Base-by-base conservation (phyloP, 2,888 invertebrate species). In the Hypena proboscidalis region DNA sequence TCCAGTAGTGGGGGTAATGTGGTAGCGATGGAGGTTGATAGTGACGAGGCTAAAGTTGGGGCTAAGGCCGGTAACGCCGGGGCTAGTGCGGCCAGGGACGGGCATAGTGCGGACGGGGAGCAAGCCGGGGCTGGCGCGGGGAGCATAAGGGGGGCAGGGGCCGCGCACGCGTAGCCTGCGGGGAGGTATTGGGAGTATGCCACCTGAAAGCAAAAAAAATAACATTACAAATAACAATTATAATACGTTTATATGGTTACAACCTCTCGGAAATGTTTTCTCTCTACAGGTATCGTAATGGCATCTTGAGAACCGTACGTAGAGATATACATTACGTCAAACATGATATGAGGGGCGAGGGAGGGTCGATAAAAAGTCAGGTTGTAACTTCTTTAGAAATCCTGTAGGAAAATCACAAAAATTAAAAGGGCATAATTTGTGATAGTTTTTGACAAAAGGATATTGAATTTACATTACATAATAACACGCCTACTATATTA, bases 1-100 rank as follows among this genome's bases (percentile, higher is more conserved):
- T 77, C 85, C 3, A 74, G 43, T 2, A 74, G 43, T 2, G 71
- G 66, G 0, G 77, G 77, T 0, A 77, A 17, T 0, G 74, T 59
- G 1, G 67, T 57, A 0, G 71, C 39, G 3, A 77, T 67, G 0
- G 69, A 65, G 0, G 72, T 66, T 0, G 76, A 60, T 6, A 76
- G 49, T 1, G 66, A 59, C 14, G 50, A 49, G 1, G 74, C 72
- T 1, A 74, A 40, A 0, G 69, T 50, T 0, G 74, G 76, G 0
- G 73, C 67, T 0, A 69, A 58, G 2, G 62, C 10, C 1, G 78
- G 67, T 0, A 77, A 51, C 0, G 63, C 51, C 2, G 74, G 59
- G 1, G 70, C 74, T 19, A 77, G 23, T 0, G 69, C 60, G 0
- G 67, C 62, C 0, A 66, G 56, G 0, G 58, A 58, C 1, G 54